Base-by-base conservation (phyloP, 2,888 invertebrate species). In the Pandemis cinnamomeana region DNA sequence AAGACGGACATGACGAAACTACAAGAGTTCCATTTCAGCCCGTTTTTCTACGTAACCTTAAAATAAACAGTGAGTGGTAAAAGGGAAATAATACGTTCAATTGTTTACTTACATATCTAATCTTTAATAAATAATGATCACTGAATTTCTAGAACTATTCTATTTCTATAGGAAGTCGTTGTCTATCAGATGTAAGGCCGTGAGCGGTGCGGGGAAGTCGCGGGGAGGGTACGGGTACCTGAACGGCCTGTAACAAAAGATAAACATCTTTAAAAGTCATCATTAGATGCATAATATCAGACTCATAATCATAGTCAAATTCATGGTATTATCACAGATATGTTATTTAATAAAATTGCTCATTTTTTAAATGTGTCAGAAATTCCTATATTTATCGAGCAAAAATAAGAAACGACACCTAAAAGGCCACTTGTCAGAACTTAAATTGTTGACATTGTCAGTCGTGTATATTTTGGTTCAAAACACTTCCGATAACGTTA, bases 141-240 rank as follows among this genome's bases (percentile, higher is more conserved):
- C 46, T 20, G 15, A 10, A 63, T 5, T 46, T 7, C 8, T 44
- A 44, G 44, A 20, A 27, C 7, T 36, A 7, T 3, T 68, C 46
- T 67, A 20, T 20, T 20, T 20, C 20, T 11, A 48, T 7, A 44
- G 5, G 27, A 63, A 72, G 58, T 68, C 41, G 0, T 36, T 62
- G 20, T 68, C 68, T 46, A 72, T 61, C 36, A 44, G n/a, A 20
- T 46, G 41, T 41, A 68, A 13, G 10, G 68, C n/a, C 20, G 68
- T 46, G 20, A 3, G 44, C 42, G 63, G 63, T 11, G 46, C 63
- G 6, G 72, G 62, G 55, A 63, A 72, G 55, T 68, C 62, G 13
- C 41, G 46, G 2, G 41, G 11, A 4, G 72, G 62, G 20, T 62
- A 15, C 5, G 48, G 46, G 27, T 48, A 36, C 48, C 55, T 63